phyloP scores from a whole-genome alignment of 2,888 invertebrate species.

The Onthophagus sagittarius region DNA sequence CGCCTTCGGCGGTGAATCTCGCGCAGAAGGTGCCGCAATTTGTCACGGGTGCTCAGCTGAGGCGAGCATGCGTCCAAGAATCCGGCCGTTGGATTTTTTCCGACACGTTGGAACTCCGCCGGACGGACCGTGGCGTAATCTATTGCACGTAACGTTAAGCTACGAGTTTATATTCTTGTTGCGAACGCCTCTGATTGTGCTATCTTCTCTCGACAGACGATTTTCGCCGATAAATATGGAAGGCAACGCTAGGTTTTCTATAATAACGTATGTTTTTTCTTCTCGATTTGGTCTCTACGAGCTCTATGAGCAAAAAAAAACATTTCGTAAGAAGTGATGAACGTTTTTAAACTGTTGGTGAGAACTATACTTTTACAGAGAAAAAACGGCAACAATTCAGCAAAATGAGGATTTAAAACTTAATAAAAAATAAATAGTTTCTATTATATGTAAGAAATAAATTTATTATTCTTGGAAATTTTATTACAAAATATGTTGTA shows the following conservation, averaged over 20 bases:
- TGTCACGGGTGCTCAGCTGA: slow-evolving; percentile 42
- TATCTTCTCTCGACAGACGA: slow-evolving; percentile 27
- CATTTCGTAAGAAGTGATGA: neutral
- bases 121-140: slow-evolving; percentile 32
- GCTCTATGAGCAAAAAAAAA: neutral
- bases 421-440: too few relatives aligned
- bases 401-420: too few relatives aligned
- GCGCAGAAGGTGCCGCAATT: slow-evolving; percentile 38
- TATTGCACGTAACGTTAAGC: slow-evolving; percentile 34
- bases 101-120: slow-evolving; percentile 13
- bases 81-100: slow-evolving; percentile 39
- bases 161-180: slow-evolving; percentile 36
- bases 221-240: slow-evolving; percentile 35
- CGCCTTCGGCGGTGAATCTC: slow-evolving; percentile 34
- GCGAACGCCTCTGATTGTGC: slow-evolving; percentile 36
- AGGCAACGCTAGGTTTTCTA: slow-evolving; percentile 14
- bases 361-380: neutral
- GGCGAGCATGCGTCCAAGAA: slow-evolving; percentile 41
- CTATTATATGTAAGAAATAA: too few relatives aligned
- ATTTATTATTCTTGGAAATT: too few relatives aligned
- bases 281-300: neutral
- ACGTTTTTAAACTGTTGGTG: neutral
- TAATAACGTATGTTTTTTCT: neutral
- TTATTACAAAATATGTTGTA: too few relatives aligned
- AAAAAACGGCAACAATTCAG: neutral